These are phyloP conservation scores for Cettia cetti DNA, from an alignment of 2,113 vertebrate species.

Conservation along the genomic window DNA sequence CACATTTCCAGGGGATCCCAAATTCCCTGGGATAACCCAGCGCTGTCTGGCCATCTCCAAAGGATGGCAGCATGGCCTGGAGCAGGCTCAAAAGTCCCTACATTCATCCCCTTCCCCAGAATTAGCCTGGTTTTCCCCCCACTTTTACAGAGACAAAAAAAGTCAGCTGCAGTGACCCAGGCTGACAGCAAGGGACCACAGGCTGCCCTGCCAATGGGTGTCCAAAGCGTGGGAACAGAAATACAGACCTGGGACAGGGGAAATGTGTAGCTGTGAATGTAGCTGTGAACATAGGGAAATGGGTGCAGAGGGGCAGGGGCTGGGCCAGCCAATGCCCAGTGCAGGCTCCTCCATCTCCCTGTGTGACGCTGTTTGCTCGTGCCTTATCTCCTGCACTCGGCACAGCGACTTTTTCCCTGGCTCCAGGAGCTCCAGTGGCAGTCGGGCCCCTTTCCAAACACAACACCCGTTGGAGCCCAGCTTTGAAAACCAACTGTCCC, in stretches of 20 bases:
- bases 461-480: neutral
- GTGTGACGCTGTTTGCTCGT: neutral
- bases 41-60: rapidly evolving
- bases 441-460: neutral
- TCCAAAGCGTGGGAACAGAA: neutral
- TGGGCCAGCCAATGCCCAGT: neutral
- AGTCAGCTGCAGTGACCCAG: neutral
- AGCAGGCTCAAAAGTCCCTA: neutral
- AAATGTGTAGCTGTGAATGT: neutral
- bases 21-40: neutral
- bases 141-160: neutral
- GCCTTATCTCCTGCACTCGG: neutral
- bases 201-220: neutral
- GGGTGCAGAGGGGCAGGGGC: neutral
- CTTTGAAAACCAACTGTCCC: neutral
- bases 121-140: neutral
- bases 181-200: neutral
- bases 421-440: neutral
- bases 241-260: rapidly evolving
- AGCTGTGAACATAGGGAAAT: neutral
- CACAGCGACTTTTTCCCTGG: neutral
- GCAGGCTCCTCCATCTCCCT: neutral
- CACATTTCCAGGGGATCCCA: rapidly evolving
- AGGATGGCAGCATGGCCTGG: neutral
- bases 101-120: neutral